Evolutionary conservation across 2,797 vertebrate genomes (phyloP).

Genomic region (Psittacula derbiana): DNA sequence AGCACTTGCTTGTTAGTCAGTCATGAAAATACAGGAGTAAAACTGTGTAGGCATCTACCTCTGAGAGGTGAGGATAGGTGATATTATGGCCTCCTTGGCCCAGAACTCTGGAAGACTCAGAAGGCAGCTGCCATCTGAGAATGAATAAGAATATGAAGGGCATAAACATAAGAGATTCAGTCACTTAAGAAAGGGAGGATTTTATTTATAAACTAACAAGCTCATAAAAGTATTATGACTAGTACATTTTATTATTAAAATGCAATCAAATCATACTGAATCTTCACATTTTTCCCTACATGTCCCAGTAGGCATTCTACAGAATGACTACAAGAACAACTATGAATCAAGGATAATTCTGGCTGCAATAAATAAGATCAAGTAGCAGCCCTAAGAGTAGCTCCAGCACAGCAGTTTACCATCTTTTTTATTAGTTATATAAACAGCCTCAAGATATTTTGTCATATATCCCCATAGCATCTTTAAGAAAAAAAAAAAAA

Average conservation of each 20-base stretch:
- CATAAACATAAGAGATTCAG: not conserved
- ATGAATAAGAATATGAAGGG: not conserved
- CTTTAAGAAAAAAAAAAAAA: slow-evolving; percentile 1
- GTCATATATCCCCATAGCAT: slow-evolving; percentile 31
- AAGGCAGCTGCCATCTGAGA: not conserved
- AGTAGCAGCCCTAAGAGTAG: slow-evolving; percentile 22
- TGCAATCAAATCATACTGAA: slow-evolving; percentile 38
- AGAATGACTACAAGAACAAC: slow-evolving; percentile 25
- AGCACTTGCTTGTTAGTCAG: not conserved
- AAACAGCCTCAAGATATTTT: slow-evolving; percentile 60
- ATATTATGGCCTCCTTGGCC: not conserved
- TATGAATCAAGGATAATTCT: slow-evolving; percentile 52
- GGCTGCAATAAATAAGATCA: slow-evolving; percentile 43
- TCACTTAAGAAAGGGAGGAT: not conserved
- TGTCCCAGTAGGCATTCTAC: slow-evolving; percentile 3
- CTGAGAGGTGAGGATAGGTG: not conserved
- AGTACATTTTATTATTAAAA: slow-evolving; percentile 56
- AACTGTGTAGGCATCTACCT: not conserved
- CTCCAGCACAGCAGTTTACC: slow-evolving; percentile 37
- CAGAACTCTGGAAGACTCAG: not conserved
- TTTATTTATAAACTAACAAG: slow-evolving; percentile 48
- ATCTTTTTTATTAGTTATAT: slow-evolving; percentile 61
- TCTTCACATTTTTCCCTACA: not conserved
- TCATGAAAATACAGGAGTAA: not conserved
- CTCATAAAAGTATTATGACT: slow-evolving; percentile 31